Percentiles rank a stretch among this genome's conserved stretches.
These are phyloP conservation scores for Phrynocephalus forsythii DNA, from an alignment of 2,797 vertebrate genomes.

Conservation along the genomic window DNA sequence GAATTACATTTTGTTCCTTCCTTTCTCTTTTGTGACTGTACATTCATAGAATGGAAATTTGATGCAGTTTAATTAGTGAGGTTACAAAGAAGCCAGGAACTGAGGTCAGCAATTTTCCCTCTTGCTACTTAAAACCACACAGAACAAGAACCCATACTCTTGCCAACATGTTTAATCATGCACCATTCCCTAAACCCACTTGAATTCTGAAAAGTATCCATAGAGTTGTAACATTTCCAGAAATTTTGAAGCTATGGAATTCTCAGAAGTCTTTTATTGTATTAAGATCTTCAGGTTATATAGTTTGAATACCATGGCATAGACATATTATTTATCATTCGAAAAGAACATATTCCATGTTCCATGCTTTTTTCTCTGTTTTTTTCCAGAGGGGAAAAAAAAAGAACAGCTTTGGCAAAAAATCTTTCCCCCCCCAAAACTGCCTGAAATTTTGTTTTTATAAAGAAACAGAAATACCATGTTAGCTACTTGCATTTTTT, in stretches of 20 bases:
- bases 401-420: too few relatives aligned
- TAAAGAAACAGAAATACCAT: neutral
- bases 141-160: conserved; percentile 12
- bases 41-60: conserved; percentile 62
- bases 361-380: too few relatives aligned
- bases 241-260: too few relatives aligned
- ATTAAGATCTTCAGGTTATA: too few relatives aligned
- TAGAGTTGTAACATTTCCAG: neutral
- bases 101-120: conserved; percentile 57
- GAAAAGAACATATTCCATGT: too few relatives aligned
- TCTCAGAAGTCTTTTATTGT: too few relatives aligned
- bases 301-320: too few relatives aligned
- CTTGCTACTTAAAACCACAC: conserved; percentile 25
- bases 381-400: too few relatives aligned
- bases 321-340: too few relatives aligned
- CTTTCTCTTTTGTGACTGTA: conserved; percentile 40
- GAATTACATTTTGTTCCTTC: conserved; percentile 40
- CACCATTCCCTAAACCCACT: neutral
- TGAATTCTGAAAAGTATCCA: neutral
- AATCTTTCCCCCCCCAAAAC: too few relatives aligned
- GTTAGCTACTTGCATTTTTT: neutral
- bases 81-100: conserved; percentile 45
- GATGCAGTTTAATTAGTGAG: conserved; percentile 52
- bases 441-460: too few relatives aligned
- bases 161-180: conserved; percentile 34